These are phyloP conservation scores for Rhamnusium bicolor DNA, from an alignment of 2,888 invertebrate genomes.

Conservation along the genomic window DNA sequence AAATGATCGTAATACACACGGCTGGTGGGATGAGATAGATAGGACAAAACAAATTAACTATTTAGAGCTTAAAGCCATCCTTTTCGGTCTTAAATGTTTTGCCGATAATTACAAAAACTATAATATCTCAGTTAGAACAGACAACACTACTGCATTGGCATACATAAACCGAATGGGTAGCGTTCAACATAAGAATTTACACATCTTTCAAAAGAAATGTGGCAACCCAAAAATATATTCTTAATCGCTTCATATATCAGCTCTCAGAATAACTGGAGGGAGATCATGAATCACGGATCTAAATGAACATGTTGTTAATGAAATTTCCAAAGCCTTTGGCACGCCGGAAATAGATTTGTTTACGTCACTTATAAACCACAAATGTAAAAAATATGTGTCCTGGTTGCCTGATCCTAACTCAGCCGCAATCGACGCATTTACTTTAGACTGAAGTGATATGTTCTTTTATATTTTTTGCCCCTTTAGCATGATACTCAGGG, in stretches of 20 bases:
- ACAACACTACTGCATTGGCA: background rate
- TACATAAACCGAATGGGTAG: background rate
- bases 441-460: slow-evolving; percentile 1
- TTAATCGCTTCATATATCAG: background rate
- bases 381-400: slow-evolving; percentile 41
- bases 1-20: no score
- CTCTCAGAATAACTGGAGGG: slow-evolving; percentile 10
- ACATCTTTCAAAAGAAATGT: background rate
- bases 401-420: background rate
- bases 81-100: no score
- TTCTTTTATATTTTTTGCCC: slow-evolving; percentile 3
- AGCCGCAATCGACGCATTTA: background rate
- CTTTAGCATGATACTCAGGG: background rate
- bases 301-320: background rate
- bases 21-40: no score
- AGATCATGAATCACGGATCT: slow-evolving; percentile 5
- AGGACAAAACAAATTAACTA: no score
- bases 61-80: no score
- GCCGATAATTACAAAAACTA: no score
- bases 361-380: slow-evolving; percentile 52
- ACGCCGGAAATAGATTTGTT: slow-evolving; percentile 53
- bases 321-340: slow-evolving; percentile 32
- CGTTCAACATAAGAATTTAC: background rate
- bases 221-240: background rate
- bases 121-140: no score